A percentile compares a stretch with the other conserved stretches of the same genome.
These are phyloP conservation scores for Jacana jacana DNA, from an alignment of 2,113 vertebrate species.

Conservation along the genomic window DNA sequence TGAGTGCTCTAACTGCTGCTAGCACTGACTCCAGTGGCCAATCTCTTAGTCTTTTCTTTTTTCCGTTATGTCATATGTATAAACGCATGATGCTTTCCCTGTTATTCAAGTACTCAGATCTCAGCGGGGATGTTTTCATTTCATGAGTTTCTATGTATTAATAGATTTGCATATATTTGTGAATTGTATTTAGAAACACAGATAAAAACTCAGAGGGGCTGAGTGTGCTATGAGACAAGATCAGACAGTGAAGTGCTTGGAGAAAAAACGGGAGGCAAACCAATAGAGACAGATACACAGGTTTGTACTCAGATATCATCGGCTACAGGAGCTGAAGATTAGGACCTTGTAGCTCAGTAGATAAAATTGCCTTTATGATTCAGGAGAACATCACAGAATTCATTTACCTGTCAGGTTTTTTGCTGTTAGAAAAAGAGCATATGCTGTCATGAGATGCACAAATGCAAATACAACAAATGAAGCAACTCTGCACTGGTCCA, in stretches of 20 bases:
- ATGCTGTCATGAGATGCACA: background rate
- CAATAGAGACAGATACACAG: background rate
- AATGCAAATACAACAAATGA: background rate
- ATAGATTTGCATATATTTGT: background rate
- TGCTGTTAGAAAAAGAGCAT: background rate
- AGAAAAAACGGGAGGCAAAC: background rate
- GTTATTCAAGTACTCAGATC: background rate
- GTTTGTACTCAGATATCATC: background rate
- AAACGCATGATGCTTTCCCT: background rate
- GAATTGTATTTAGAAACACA: background rate
- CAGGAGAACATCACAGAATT: background rate
- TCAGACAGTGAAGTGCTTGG: background rate
- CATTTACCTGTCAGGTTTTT: background rate
- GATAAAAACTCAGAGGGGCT: accelerated
- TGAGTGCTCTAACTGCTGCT: background rate
- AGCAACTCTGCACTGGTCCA: accelerated
- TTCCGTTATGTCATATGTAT: background rate
- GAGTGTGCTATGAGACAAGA: accelerated
- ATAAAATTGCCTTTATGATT: background rate
- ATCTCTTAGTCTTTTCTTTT: background rate
- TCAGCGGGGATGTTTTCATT: background rate
- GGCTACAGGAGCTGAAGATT: background rate
- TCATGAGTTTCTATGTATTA: background rate
- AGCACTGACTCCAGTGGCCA: background rate
- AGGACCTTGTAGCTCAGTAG: background rate